Conservation (phyloP, 2,888 invertebrate genomes). For the Cyclophora punctaria region DNA sequence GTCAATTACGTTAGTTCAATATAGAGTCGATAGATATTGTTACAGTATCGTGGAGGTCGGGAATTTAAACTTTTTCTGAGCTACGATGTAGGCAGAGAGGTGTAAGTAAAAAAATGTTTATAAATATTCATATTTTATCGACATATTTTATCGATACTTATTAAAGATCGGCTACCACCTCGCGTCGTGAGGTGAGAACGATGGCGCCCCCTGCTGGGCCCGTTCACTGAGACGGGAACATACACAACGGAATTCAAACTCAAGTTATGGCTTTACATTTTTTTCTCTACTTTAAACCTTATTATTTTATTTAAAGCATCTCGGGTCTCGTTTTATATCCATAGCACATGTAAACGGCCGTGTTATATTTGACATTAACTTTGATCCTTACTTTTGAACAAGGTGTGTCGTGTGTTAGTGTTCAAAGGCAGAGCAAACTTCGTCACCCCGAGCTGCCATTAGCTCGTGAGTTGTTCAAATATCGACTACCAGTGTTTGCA, state of each 20-base stretch:
- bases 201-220: conserved; percentile 69
- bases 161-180: conserved; percentile 73
- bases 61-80: conserved; percentile 13
- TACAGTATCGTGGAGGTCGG: conserved; percentile 12
- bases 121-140: conserved; percentile 72
- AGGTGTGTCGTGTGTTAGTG: conserved; percentile 60
- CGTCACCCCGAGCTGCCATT: conserved; percentile 56
- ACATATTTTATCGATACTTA: conserved; percentile 74
- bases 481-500: conserved; percentile 65
- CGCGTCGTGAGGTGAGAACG: conserved; percentile 75
- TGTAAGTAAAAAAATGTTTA: conserved; percentile 67
- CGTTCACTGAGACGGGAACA: conserved; percentile 65
- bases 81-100: conserved; percentile 25
- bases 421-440: conserved; percentile 38
- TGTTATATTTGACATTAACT: conserved; percentile 24
- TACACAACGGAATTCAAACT: conserved; percentile 69
- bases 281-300: conserved; percentile 48
- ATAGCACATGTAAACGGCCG: conserved; percentile 29
- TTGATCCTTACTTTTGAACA: conserved; percentile 44
- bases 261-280: conserved; percentile 68
- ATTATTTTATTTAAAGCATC: conserved; percentile 60
- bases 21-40: conserved; percentile 6
- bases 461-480: conserved; percentile 64
- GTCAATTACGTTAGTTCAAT: conserved; percentile 3
- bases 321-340: conserved; percentile 39